A percentile compares a stretch with the other conserved stretches of the same genome.
Evolutionary conservation across 2,888 invertebrate species (phyloP).

Genomic region (Apoda limacodes): DNA sequence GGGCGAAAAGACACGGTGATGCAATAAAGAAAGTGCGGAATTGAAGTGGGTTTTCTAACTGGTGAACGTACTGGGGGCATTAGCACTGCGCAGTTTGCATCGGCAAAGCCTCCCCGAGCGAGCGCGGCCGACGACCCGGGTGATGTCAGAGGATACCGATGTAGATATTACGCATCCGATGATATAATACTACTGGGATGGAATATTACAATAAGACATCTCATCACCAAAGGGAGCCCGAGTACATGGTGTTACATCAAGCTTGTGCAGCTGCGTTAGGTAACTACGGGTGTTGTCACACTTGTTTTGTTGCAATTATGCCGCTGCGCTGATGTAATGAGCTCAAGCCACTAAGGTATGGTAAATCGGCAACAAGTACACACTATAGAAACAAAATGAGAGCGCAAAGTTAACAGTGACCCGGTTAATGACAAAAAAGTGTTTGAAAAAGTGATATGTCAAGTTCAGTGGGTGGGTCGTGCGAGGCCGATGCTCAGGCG

Average conservation of each 20-base stretch:
- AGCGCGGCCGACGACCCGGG: constrained; percentile 31
- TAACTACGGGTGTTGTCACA: constrained; percentile 62
- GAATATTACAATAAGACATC: constrained; percentile 33
- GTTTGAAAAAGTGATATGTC: constrained; percentile 54
- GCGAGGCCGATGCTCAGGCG: constrained; percentile 37
- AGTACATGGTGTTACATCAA: constrained; percentile 29
- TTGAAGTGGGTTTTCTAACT: constrained; percentile 64
- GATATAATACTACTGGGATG: constrained; percentile 39
- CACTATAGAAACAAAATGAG: neutral
- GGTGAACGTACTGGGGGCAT: constrained; percentile 63
- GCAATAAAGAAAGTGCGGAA: constrained; percentile 69
- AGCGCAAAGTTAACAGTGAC: constrained; percentile 19
- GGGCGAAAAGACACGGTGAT: constrained; percentile 57
- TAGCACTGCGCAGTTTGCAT: constrained; percentile 57
- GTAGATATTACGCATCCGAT: constrained; percentile 24
- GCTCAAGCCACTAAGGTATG: constrained; percentile 12
- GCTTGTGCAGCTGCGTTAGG: constrained; percentile 43
- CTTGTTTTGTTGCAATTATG: constrained; percentile 45
- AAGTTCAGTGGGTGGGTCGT: constrained; percentile 58
- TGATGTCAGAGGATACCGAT: constrained; percentile 40
- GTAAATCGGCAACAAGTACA: neutral
- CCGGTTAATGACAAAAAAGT: constrained; percentile 43
- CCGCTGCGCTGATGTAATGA: constrained; percentile 45
- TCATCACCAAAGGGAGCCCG: constrained; percentile 30
- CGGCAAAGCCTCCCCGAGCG: constrained; percentile 25